Percentiles rank a stretch among this genome's conserved stretches.
These are phyloP conservation scores for Hyalella azteca DNA, from an alignment of 2,888 invertebrate genomes.

Conservation along the genomic window DNA sequence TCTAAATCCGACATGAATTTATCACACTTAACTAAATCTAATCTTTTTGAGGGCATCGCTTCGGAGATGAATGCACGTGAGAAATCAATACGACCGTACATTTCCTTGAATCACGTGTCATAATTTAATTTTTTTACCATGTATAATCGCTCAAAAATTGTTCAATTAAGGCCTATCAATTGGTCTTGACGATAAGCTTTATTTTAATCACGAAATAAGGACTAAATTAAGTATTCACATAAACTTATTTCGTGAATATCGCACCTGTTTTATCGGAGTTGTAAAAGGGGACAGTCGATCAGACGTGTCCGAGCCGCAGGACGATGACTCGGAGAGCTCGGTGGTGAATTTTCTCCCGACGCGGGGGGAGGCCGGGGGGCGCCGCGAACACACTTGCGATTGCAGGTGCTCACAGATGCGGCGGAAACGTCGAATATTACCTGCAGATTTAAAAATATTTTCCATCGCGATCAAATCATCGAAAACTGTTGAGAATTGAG, in stretches of 20 bases:
- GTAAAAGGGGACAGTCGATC: constrained; percentile 66
- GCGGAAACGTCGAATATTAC: constrained; percentile 91
- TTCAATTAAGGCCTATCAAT: background rate
- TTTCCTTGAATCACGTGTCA: no score
- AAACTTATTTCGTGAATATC: no score
- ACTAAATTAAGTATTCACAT: background rate
- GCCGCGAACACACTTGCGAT: constrained; percentile 73
- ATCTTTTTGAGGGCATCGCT: no score
- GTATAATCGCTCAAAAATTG: no score
- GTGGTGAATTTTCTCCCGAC: constrained; percentile 72
- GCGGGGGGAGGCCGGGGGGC: constrained; percentile 70
- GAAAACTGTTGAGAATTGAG: no score
- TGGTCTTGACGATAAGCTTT: background rate
- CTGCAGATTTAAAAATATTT: no score
- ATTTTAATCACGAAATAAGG: background rate
- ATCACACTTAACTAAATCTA: no score
- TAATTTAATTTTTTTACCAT: no score
- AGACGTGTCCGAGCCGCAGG: constrained; percentile 74
- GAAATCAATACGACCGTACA: no score
- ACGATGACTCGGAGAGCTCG: constrained; percentile 74
- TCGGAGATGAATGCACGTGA: no score
- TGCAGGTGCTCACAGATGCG: constrained; percentile 97
- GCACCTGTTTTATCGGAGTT: constrained; percentile 60
- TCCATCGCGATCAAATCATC: no score
- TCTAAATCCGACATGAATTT: no score